A percentile compares a stretch with the other conserved stretches of the same genome.
Conservation (phyloP, 2,797 vertebrate genomes). For the Limosa lapponica region DNA sequence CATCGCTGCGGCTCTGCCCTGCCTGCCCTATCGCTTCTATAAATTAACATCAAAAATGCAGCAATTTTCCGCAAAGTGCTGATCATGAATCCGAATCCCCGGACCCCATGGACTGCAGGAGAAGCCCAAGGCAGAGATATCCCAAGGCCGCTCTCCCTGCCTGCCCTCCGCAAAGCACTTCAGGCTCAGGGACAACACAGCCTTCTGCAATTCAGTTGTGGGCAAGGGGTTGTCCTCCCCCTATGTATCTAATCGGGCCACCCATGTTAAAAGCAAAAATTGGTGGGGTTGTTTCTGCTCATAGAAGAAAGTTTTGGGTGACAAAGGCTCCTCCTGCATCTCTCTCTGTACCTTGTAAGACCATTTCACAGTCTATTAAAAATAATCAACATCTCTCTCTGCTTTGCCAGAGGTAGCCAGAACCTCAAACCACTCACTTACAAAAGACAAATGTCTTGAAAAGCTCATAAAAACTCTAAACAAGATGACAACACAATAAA, state of each 20-base stretch:
- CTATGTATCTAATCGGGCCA: accelerated
- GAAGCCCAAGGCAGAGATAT: neutral
- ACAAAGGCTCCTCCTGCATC: neutral
- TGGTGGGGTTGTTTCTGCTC: neutral
- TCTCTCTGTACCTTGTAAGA: neutral
- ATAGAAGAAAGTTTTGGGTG: neutral
- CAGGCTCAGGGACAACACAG: accelerated
- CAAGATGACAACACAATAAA: neutral
- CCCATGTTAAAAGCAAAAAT: neutral
- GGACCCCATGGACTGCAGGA: neutral
- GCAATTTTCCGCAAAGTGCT: neutral
- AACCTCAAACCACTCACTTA: neutral
- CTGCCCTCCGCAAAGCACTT: accelerated
- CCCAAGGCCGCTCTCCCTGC: neutral
- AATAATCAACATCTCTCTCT: neutral
- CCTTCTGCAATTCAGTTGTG: accelerated
- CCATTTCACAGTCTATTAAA: neutral
- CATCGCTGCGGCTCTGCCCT: neutral
- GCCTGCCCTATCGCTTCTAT: neutral
- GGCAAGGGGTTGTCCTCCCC: neutral
- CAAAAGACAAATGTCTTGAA: neutral
- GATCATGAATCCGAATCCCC: neutral
- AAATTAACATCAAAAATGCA: neutral
- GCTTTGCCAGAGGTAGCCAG: neutral
- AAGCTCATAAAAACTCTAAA: neutral